These are phyloP conservation scores for Epicampocera succincta DNA, from an alignment of 2,888 invertebrate genomes.

Conservation along the genomic window DNA sequence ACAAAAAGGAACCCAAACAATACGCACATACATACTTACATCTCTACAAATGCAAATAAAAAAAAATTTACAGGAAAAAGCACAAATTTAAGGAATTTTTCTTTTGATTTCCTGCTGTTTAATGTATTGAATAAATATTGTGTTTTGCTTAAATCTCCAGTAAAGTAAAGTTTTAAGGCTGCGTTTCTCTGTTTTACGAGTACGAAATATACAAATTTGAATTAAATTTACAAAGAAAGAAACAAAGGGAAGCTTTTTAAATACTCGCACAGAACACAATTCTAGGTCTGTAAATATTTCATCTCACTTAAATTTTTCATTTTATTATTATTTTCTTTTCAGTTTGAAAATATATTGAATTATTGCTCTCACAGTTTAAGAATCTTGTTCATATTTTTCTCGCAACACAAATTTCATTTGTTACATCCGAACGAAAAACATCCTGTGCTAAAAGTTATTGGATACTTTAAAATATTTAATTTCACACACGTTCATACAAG, in stretches of 20 bases:
- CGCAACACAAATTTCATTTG: constrained; percentile 14
- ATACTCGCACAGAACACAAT: too few species aligned
- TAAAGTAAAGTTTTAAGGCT: too few species aligned
- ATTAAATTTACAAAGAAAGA: too few species aligned
- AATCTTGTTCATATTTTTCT: background rate
- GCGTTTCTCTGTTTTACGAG: too few species aligned
- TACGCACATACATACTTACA: constrained; percentile 28
- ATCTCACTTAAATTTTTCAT: too few species aligned
- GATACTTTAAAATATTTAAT: constrained; percentile 13
- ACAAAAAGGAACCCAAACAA: background rate
- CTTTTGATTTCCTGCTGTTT: constrained; percentile 56
- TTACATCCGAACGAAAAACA: constrained; percentile 41
- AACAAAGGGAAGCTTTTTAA: too few species aligned
- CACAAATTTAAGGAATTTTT: constrained; percentile 44
- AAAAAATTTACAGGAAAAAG: constrained; percentile 23
- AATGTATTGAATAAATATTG: constrained; percentile 2
- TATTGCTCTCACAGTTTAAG: background rate
- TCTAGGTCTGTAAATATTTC: too few species aligned
- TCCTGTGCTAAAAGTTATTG: constrained; percentile 32
- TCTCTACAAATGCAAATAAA: too few species aligned
- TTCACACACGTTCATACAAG: background rate
- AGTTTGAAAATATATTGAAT: too few species aligned
- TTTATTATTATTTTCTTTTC: too few species aligned
- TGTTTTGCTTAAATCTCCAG: background rate
- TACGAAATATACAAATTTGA: too few species aligned